Conservation (phyloP, 2,797 vertebrate species). For the Hydrolagus colliei region DNA sequence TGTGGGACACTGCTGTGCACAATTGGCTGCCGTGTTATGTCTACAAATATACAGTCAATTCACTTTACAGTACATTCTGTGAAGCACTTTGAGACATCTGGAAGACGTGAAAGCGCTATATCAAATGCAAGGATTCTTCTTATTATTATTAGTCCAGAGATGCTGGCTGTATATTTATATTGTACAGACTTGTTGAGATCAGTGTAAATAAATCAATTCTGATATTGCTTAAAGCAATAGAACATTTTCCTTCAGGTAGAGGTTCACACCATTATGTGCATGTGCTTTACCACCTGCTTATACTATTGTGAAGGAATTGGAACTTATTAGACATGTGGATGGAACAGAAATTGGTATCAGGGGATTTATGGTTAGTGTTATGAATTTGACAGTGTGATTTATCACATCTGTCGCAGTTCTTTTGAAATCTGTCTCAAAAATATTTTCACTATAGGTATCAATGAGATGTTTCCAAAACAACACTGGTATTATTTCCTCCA, state of each 20-base stretch:
- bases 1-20: no score
- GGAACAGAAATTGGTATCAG: neutral
- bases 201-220: neutral
- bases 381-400: neutral
- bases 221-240: neutral
- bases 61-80: no score
- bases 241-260: conserved; percentile 7
- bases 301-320: neutral
- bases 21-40: no score
- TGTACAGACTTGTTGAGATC: neutral
- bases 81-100: no score
- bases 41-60: no score
- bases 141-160: neutral
- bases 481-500: neutral
- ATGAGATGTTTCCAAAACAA: neutral
- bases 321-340: conserved; percentile 18
- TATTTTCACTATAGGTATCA: neutral
- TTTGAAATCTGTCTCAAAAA: neutral
- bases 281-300: neutral
- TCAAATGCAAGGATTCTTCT: no score
- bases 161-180: no score
- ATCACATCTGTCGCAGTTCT: neutral
- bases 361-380: neutral
- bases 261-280: neutral
- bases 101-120: no score